Evolutionary conservation across 2,113 vertebrate species (phyloP).

Genomic region (Thomomys bottae): DNA sequence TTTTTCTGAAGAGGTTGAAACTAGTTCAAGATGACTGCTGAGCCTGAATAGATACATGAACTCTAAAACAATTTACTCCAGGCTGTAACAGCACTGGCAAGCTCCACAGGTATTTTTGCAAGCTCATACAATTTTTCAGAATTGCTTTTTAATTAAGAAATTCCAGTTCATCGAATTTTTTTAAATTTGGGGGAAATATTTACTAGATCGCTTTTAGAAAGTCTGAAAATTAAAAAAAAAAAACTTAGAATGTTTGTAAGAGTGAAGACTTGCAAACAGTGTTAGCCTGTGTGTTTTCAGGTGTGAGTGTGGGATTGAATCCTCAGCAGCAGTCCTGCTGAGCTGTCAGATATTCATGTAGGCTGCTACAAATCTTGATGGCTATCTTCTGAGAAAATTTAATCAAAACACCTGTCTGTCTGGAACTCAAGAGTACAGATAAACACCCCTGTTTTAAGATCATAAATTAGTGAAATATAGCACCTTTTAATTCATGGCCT

Average conservation of each 20-base stretch:
- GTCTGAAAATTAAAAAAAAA: not conserved
- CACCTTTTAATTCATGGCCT: conserved; percentile 48
- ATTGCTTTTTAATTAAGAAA: conserved; percentile 23
- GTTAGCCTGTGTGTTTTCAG: not conserved
- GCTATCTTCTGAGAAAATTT: not conserved
- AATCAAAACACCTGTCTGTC: not conserved
- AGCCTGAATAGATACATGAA: not conserved
- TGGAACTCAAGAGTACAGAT: not conserved
- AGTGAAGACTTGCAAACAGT: not conserved
- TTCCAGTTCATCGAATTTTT: not conserved
- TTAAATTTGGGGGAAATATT: conserved; percentile 40
- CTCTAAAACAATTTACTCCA: conserved; percentile 13
- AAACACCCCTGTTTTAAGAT: not conserved
- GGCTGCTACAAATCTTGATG: not conserved
- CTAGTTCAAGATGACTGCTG: not conserved
- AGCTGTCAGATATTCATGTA: not conserved
- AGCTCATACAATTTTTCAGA: not conserved
- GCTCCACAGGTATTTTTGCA: not conserved
- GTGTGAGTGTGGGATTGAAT: not conserved
- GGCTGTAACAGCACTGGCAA: not conserved
- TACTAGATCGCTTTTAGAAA: conserved; percentile 17
- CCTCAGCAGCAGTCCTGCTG: not conserved
- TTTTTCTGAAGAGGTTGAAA: not conserved
- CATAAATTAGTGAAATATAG: not conserved
- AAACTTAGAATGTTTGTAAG: not conserved